These are phyloP conservation scores for Crioceris asparagi DNA, from an alignment of 2,888 invertebrate species.

Conservation along the genomic window DNA sequence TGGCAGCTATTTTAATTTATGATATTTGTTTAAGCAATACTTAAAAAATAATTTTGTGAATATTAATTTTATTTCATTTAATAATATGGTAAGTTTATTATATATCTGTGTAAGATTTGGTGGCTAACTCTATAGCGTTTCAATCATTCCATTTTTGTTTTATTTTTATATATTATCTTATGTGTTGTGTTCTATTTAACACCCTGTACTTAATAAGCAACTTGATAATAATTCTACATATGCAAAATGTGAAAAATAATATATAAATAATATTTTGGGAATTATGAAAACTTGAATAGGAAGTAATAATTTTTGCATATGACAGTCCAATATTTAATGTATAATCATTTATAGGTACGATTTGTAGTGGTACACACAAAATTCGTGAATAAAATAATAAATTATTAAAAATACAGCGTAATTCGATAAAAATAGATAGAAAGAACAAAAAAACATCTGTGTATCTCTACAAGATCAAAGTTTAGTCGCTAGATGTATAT, in stretches of 20 bases:
- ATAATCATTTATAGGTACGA: slow-evolving; percentile 27
- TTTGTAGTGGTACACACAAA: slow-evolving; percentile 3
- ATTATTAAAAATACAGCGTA: not conserved
- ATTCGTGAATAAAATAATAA: not conserved
- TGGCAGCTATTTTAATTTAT: too few species aligned
- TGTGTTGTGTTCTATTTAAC: slow-evolving; percentile 9
- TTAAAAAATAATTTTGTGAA: too few species aligned
- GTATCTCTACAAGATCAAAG: slow-evolving; percentile 25
- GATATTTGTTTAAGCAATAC: slow-evolving; percentile 14
- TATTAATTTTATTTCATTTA: too few species aligned
- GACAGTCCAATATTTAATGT: slow-evolving; percentile 34
- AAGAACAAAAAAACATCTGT: slow-evolving; percentile 12
- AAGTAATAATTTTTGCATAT: slow-evolving; percentile 35
- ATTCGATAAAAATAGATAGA: not conserved
- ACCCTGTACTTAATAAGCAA: slow-evolving; percentile 30
- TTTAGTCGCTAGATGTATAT: slow-evolving; percentile 38
- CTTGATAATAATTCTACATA: slow-evolving; percentile 36
- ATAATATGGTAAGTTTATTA: slow-evolving; percentile 22
- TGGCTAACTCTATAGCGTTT: slow-evolving; percentile 9
- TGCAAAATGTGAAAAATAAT: slow-evolving; percentile 28
- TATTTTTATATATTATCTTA: too few species aligned
- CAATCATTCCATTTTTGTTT: slow-evolving; percentile 18
- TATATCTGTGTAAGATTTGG: slow-evolving; percentile 3
- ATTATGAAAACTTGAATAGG: slow-evolving; percentile 23
- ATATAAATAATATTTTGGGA: slow-evolving; percentile 28